Evolutionary conservation across 2,113 vertebrate genomes (phyloP), one percentile per base, ranked within the genome.

Genomic region (Atrichornis clamosus): DNA sequence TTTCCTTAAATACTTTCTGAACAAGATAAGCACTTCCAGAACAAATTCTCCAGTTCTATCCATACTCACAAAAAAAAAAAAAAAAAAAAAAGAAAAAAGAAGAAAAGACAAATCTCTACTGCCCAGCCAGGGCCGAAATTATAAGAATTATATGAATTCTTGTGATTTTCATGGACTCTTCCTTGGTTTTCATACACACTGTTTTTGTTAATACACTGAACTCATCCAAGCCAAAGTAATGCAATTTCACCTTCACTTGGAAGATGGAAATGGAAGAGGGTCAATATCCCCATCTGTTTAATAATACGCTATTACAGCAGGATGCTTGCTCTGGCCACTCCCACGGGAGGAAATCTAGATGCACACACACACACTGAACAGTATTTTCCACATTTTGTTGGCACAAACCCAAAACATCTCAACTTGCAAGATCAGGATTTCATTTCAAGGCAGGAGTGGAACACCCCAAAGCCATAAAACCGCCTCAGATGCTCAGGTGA

Each of bases 391-490:
- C 56, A 2, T 64, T 82, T 56, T 56, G 35, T 3, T 95, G 95
- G 94, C 94, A n/a, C 53, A n/a, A 26, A 53, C 67, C 74, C 96
- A 94, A n/a, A 79, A 20, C 62, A 39, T 41, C 92, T 94, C 94
- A 44, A 30, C 53, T 91, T 76, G 35, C 84, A 64, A 52, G 30
- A 22, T 9, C 12, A 42, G 68, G 82, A 49, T 73, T 73, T 89
- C 37, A 39, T 91, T 89, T 85, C 65, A 60, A 47, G 70, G 65
- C 0, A 0, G 64, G 47, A 84, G 60, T 1, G 5, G 46, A 67
- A 90, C 75, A 62, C 67, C 21, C 75, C 47, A 69, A 94, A 93
- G 87, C 33, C 87, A 90, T 33, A 2, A 10, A 79, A 73, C 49
- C 73, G 53, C 53, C 39, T 56, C 84, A 73, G 1, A 24, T 44